Evolutionary conservation across 1,140 invertebrate genomes (phyloP).

Genomic region (Pissodes strobi): DNA sequence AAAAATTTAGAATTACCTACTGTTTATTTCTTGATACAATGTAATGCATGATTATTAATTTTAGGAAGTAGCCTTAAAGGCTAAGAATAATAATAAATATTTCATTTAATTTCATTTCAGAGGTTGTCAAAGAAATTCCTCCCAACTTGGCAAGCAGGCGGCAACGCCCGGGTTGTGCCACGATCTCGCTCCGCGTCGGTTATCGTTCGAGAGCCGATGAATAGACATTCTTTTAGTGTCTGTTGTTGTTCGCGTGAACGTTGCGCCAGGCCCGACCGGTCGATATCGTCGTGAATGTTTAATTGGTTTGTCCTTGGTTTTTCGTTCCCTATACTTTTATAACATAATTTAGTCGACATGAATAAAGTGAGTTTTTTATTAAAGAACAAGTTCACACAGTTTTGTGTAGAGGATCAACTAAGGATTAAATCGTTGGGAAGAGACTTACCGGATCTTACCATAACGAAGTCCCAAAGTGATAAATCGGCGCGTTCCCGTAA

Average conservation of each 20-base stretch:
- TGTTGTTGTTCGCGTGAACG: neutral
- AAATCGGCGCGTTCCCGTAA: neutral
- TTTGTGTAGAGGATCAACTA: constrained; percentile 25
- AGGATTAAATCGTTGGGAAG: constrained; percentile 29
- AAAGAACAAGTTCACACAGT: constrained; percentile 19
- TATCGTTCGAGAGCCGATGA: neutral
- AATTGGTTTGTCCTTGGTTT: neutral
- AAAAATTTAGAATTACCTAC: too few species aligned
- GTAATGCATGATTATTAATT: too few species aligned
- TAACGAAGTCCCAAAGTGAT: constrained; percentile 12
- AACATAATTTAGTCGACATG: neutral
- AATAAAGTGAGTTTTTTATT: constrained; percentile 28
- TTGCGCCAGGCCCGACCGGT: constrained; percentile 12
- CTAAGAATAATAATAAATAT: too few species aligned
- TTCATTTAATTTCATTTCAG: too few species aligned
- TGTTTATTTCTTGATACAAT: too few species aligned
- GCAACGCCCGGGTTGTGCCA: constrained; percentile 19
- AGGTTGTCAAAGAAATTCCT: too few species aligned
- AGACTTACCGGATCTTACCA: constrained; percentile 23
- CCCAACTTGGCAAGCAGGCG: constrained; percentile 17
- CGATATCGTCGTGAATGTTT: neutral
- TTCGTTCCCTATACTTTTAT: too few species aligned
- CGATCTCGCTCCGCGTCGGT: constrained; percentile 12
- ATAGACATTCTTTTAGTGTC: neutral
- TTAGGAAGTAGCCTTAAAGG: too few species aligned